Evolutionary conservation across 2,888 invertebrate species (phyloP).

Genomic region (Anticlea derivata): DNA sequence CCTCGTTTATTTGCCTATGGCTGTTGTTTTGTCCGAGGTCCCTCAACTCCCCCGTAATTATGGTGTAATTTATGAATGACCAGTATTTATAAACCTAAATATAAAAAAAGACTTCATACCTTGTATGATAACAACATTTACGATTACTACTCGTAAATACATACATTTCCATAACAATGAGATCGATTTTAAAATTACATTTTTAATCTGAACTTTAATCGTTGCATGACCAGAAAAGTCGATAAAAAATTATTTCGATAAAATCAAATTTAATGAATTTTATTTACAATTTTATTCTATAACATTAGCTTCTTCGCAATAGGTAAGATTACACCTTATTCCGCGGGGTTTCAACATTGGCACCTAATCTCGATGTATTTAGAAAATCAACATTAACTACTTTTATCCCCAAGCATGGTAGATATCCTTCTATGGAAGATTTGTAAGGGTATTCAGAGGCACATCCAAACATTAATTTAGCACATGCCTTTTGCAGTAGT

Average conservation of each 20-base stretch:
- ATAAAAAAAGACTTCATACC: constrained; percentile 75
- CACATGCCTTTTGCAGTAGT: no score
- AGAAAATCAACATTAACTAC: no score
- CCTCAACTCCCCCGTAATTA: neutral
- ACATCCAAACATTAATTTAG: no score
- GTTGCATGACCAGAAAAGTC: constrained; percentile 58
- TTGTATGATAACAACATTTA: constrained; percentile 82
- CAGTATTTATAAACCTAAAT: constrained; percentile 39
- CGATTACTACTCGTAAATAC: constrained; percentile 63
- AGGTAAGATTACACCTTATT: neutral
- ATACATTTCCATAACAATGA: constrained; percentile 79
- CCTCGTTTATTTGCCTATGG: neutral
- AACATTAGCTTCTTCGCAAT: constrained; percentile 18
- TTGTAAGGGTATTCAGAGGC: no score
- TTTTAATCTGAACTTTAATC: constrained; percentile 68
- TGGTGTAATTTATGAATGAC: constrained; percentile 35
- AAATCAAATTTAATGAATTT: constrained; percentile 23
- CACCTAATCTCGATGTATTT: no score
- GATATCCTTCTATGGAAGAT: no score
- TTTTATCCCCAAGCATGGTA: no score
- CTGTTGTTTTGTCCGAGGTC: neutral
- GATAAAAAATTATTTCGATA: constrained; percentile 31
- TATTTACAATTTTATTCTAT: constrained; percentile 21
- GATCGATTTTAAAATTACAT: constrained; percentile 76
- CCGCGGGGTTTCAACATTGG: no score